Evolutionary conservation across 1,140 invertebrate genomes (phyloP), one percentile per base, ranked within the genome.

Genomic region (Drosophila lacteicornis): DNA sequence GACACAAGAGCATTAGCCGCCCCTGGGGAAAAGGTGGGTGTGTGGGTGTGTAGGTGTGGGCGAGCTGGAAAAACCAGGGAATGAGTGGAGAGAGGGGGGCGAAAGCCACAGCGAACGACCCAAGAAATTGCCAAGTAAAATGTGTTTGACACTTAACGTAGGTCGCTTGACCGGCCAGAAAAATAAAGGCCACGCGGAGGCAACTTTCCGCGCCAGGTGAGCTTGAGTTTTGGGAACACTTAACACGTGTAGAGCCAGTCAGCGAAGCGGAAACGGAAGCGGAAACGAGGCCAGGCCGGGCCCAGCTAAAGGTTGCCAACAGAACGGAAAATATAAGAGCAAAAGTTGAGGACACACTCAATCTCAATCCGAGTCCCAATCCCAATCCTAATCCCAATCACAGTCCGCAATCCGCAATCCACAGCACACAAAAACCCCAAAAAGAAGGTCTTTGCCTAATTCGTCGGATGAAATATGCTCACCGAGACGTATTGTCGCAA

Each of bases 81-180:
- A 22, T 22, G 19, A 22, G 19, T 22, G 19, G 19, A 22, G 22
- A 36, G 45, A 17, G 22, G 22, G 25, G 43, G 25, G 43, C 17
- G n/a, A 45, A 51, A 55, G 56, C 66, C 80, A 62, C 77, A 57
- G 68, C 68, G 57, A 71, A 83, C 75, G 76, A 86, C 80, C 84
- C 84, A 86, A 86, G 83, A 88, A 86, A 86, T 86, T 83, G 83
- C 80, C 71, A 81, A 85, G 76, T 73, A 80, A 88, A 88, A 88
- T 87, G 80, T 83, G 83, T 88, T 87, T 87, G 83, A 87, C 83
- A 88, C 76, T 88, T 87, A 88, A 87, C 83, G 84, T 88, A 78
- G 83, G 83, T 87, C 84, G 80, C 76, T 77, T 70, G 75, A 78
- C 74, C 75, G 66, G 45, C 66, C 47, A 69, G 45, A 22, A 22